Percentiles rank a stretch among this genome's conserved stretches.
phyloP scores from a whole-genome alignment of 2,113 vertebrate genomes.

The Urocolius indicus region DNA sequence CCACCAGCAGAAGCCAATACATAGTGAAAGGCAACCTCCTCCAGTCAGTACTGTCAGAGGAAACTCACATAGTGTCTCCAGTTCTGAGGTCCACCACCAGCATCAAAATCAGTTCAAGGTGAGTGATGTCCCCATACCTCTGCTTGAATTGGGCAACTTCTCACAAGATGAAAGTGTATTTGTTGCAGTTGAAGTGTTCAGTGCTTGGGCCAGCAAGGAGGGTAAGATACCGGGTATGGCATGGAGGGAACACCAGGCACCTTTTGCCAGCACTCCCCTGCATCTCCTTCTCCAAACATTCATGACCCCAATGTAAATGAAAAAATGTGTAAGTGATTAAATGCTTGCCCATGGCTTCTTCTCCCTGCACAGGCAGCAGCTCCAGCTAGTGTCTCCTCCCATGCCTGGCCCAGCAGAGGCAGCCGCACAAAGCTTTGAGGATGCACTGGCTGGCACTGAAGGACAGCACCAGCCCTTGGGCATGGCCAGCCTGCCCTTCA shows the following conservation, averaged over 20 bases:
- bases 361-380: slow-evolving; percentile 60
- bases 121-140: fast-evolving
- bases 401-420: background rate
- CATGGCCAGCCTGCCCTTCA: slow-evolving; percentile 36
- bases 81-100: slow-evolving; percentile 32
- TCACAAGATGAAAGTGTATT: background rate
- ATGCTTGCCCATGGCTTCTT: background rate
- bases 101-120: slow-evolving; percentile 68
- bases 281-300: background rate
- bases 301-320: background rate
- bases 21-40: slow-evolving; percentile 40
- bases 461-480: background rate
- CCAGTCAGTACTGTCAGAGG: slow-evolving; percentile 46
- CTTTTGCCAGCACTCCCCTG: fast-evolving
- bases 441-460: background rate
- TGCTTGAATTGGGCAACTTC: fast-evolving
- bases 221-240: background rate
- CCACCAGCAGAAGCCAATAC: slow-evolving; percentile 53
- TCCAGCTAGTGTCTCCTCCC: slow-evolving; percentile 42
- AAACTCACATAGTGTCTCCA: slow-evolving; percentile 52
- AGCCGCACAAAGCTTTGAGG: background rate
- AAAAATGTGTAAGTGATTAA: background rate
- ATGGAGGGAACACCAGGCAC: background rate
- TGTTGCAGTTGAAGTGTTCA: background rate
- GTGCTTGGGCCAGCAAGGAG: background rate